Percentiles rank a stretch among this genome's conserved stretches.
phyloP scores from a whole-genome alignment of 92 coral and sea anemone species.

The Porites evermanni region DNA sequence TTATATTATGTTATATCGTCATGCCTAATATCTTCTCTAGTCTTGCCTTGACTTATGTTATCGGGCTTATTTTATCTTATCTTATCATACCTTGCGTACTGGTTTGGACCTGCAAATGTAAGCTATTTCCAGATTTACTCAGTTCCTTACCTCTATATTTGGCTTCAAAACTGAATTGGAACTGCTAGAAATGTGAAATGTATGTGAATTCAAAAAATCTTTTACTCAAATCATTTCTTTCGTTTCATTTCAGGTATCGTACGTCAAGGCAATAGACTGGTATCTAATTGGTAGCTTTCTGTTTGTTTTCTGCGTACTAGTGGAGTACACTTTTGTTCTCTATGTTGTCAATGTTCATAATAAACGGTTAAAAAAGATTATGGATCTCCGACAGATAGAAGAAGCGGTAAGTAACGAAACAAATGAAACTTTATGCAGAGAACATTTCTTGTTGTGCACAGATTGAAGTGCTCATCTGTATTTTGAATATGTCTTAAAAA shows the following conservation, averaged over 20 bases:
- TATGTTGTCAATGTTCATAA: constrained; percentile 82
- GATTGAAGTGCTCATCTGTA: neutral
- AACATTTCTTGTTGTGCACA: too few species aligned
- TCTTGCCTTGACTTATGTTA: too few species aligned
- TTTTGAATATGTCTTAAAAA: neutral
- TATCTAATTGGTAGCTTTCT: constrained; percentile 98
- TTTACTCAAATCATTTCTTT: neutral
- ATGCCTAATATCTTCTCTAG: too few species aligned
- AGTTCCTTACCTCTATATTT: too few species aligned
- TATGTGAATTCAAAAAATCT: neutral
- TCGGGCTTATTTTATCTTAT: too few species aligned
- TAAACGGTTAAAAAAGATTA: constrained; percentile 52
- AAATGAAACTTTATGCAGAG: neutral
- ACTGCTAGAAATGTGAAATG: neutral
- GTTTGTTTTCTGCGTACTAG: constrained; percentile 91
- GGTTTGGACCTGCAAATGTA: too few species aligned
- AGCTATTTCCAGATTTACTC: too few species aligned
- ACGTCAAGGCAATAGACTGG: constrained; percentile 98
- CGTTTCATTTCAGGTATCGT: constrained; percentile 75
- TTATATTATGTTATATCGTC: too few species aligned
- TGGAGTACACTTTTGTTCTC: constrained; percentile 91
- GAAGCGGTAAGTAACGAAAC: constrained; percentile 18
- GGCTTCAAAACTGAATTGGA: too few species aligned
- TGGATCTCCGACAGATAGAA: constrained; percentile 42
- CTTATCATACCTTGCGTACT: too few species aligned